These are phyloP conservation scores for Connochaetes taurinus DNA, from an alignment of 2,113 vertebrate genomes.

Conservation along the genomic window DNA sequence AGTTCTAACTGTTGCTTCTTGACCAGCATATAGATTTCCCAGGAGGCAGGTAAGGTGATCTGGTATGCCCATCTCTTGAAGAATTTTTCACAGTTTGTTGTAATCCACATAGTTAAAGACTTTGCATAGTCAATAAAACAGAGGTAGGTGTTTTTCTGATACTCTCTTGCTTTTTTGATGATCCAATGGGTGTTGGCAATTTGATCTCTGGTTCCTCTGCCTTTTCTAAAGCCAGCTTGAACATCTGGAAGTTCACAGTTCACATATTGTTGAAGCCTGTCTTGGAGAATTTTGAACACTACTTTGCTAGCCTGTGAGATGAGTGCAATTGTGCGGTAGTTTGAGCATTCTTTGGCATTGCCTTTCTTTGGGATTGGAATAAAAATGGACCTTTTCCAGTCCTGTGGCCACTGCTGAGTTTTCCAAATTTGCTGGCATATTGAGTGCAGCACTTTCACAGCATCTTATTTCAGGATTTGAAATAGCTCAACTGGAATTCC, in stretches of 20 bases:
- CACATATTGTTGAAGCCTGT: neutral
- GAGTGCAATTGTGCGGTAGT: neutral
- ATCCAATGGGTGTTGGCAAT: neutral
- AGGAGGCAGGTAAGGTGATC: neutral
- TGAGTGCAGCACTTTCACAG: neutral
- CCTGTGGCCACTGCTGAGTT: neutral
- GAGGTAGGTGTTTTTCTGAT: neutral
- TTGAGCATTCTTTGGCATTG: neutral
- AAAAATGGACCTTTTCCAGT: neutral
- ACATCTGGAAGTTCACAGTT: neutral
- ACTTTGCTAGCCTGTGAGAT: neutral
- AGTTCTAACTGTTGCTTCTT: neutral
- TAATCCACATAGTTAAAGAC: neutral
- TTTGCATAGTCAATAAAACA: neutral
- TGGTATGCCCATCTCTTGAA: neutral
- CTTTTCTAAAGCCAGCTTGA: neutral
- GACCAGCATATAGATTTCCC: neutral
- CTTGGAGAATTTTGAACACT: neutral
- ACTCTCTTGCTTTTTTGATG: neutral
- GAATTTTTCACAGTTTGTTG: neutral
- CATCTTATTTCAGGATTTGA: neutral
- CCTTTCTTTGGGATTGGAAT: neutral
- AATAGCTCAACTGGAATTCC: neutral
- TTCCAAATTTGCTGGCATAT: neutral
- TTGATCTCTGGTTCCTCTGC: neutral